A percentile compares a stretch with the other conserved stretches of the same genome.
phyloP scores from a whole-genome alignment of 2,113 vertebrate genomes.

The Rhabdomys dilectus region DNA sequence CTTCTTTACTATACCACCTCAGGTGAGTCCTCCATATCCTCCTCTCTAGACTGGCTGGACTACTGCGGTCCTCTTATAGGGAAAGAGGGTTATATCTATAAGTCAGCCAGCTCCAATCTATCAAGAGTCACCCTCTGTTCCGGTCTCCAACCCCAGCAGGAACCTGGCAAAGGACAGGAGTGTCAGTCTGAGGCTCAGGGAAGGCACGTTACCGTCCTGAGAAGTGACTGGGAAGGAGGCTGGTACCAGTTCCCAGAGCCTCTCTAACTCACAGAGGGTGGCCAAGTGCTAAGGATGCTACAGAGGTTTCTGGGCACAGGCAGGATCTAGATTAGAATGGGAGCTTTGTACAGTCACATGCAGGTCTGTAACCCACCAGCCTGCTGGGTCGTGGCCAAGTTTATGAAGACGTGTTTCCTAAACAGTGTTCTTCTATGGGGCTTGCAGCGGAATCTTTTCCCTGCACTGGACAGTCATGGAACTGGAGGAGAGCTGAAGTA shows the following conservation, averaged over 20 bases:
- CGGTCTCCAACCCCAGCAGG: neutral
- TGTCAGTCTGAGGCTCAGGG: neutral
- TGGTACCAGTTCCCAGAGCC: neutral
- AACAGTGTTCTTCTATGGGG: slow-evolving; percentile 41
- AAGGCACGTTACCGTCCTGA: neutral
- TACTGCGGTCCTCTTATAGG: accelerated
- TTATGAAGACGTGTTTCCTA: slow-evolving; percentile 57
- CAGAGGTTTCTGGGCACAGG: accelerated
- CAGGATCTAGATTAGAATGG: neutral
- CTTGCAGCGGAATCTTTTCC: slow-evolving; percentile 62
- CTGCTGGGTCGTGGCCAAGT: slow-evolving; percentile 16
- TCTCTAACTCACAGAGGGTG: neutral
- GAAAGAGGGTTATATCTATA: neutral
- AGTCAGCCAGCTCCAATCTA: neutral
- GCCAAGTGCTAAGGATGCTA: neutral
- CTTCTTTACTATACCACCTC: neutral
- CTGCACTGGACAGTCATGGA: slow-evolving; percentile 49
- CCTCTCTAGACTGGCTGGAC: neutral
- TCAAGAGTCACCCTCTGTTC: neutral
- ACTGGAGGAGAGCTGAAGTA: slow-evolving; percentile 35
- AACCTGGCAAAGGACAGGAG: neutral
- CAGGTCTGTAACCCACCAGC: neutral
- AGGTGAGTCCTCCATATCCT: neutral
- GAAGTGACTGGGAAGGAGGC: neutral
- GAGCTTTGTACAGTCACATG: neutral